Conservation (phyloP, 2,113 vertebrate species). For the Eidolon helvum region DNA sequence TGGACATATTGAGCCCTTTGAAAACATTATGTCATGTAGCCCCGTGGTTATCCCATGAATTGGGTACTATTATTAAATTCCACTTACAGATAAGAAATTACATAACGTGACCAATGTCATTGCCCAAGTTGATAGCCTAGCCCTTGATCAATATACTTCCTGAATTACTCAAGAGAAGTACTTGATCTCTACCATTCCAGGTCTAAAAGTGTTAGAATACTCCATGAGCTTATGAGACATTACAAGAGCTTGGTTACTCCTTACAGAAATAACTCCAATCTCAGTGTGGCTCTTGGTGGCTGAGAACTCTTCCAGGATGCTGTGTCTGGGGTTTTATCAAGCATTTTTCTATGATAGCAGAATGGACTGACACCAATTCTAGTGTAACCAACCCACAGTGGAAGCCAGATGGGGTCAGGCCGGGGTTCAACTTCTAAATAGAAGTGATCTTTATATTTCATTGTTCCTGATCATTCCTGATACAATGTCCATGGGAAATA, state of each 20-base stretch:
- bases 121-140: neutral
- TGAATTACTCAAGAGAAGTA: neutral
- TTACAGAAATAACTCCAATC: neutral
- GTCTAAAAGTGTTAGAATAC: neutral
- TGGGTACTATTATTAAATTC: neutral
- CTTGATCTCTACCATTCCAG: neutral
- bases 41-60: neutral
- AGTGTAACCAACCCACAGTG: neutral
- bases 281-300: neutral
- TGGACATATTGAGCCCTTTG: neutral
- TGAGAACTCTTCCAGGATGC: neutral
- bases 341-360: neutral
- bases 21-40: neutral
- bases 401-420: neutral
- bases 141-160: neutral
- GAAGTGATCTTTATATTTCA: neutral
- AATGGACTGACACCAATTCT: neutral
- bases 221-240: neutral
- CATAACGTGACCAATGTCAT: neutral
- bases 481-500: neutral
- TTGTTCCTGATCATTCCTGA: neutral
- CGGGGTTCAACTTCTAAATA: neutral
- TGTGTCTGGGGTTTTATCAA: neutral
- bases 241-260: neutral
- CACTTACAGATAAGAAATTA: neutral